Percentiles rank a stretch among this genome's conserved stretches.
Evolutionary conservation across 2,113 vertebrate genomes (phyloP).

Genomic region (Pomatostomus ruficeps): DNA sequence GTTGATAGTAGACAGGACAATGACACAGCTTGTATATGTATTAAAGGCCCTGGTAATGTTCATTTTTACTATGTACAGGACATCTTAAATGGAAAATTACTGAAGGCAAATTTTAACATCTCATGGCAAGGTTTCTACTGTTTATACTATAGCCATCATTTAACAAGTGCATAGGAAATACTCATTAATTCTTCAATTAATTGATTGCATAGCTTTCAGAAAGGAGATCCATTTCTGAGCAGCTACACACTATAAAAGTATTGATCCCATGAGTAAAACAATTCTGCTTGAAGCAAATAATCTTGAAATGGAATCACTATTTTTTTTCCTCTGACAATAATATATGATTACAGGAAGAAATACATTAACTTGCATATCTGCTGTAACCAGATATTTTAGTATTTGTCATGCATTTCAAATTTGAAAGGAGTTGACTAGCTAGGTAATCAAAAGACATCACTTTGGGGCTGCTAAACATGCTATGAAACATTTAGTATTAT

Average conservation of each 20-base stretch:
- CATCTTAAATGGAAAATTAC: not conserved
- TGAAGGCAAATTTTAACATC: not conserved
- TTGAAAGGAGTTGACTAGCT: not conserved
- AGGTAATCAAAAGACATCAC: not conserved
- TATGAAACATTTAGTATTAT: not conserved
- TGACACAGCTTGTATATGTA: not conserved
- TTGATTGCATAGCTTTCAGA: conserved; percentile 34
- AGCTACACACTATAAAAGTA: not conserved
- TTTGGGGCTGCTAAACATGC: not conserved
- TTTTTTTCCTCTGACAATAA: not conserved
- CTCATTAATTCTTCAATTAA: conserved; percentile 30
- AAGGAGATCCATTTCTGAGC: not conserved
- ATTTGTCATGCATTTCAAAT: not conserved
- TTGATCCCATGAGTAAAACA: conserved; percentile 3
- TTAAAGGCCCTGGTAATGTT: not conserved
- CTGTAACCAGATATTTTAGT: not conserved
- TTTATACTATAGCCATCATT: not conserved
- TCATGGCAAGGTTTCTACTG: not conserved
- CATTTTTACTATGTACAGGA: not conserved
- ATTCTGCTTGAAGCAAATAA: conserved; percentile 3
- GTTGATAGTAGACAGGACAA: not conserved
- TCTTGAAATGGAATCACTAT: not conserved
- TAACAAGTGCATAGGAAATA: not conserved
- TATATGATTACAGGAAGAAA: not conserved
- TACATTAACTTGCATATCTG: not conserved